Evolutionary conservation across 1,140 invertebrate genomes (phyloP), one percentile per base, ranked within the genome.

Genomic region (Drosophila ercepeae): DNA sequence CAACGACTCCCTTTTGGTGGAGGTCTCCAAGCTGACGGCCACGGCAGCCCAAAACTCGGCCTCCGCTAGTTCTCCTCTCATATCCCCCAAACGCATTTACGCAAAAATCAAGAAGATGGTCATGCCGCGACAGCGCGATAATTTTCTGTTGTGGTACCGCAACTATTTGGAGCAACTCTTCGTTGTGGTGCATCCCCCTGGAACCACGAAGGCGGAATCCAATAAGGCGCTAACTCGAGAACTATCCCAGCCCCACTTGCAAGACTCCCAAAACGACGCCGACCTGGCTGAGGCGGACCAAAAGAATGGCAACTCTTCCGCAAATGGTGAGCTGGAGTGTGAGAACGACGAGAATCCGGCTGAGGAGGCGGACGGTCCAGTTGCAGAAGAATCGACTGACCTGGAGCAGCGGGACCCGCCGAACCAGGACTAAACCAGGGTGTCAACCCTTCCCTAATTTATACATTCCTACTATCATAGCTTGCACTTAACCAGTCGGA

Each of bases 241-340:
- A 1, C 81, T 78, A 25, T 84, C 75, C 1, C 72, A 75, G 13
- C 73, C 86, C 11, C 72, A 71, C n/a, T 73, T 79, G 11, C 81
- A 82, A 52, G 83, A 86, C 42, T 86, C 82, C 0, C 82, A 81
- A 18, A 89, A 90, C 45, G 90, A 93, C 59, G 92, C 91, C 54
- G 93, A 93, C 51, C 73, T 93, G 9, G 93, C 93, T 3, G 93
- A 93, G 72, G 93, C 93, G 27, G 93, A 93, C 86, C 93, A 93
- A 64, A 91, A 93, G 65, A 91, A 88, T 34, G 82, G 77, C 13
- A 73, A 48, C 42, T 46, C 54, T 0, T 3, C 59, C 61, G 8
- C 39, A 49, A 53, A 77, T 18, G 69, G 46, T 4, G 65, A 58
- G 6, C 59, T 52, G 5, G 77, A 90, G 27, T 83, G 78, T 48